Conservation (phyloP, 2,113 vertebrate genomes). For the Percopsis transmontana region DNA sequence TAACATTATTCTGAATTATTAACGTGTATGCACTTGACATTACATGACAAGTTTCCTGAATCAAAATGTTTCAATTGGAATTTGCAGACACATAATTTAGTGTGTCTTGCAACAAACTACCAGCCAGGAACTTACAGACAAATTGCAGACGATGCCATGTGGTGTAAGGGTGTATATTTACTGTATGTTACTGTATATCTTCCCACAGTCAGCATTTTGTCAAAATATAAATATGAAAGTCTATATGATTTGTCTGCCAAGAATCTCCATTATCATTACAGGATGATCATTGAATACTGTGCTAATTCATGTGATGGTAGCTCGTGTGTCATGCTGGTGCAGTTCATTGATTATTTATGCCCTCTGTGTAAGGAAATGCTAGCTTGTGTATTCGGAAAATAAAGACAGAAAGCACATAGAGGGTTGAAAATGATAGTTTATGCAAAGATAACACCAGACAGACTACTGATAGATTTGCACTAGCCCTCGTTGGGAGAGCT, state of each 20-base stretch:
- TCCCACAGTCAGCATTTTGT: neutral
- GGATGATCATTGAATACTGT: neutral
- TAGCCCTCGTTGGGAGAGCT: neutral
- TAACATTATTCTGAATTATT: too few relatives aligned
- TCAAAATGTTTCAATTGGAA: too few relatives aligned
- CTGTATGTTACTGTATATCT: neutral
- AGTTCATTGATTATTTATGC: slow-evolving; percentile 80
- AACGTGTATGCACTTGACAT: too few relatives aligned
- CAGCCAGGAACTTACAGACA: neutral
- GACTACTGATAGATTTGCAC: neutral
- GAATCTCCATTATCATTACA: slow-evolving; percentile 6
- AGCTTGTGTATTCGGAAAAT: slow-evolving; percentile 34
- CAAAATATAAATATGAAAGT: neutral
- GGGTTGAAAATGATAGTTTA: neutral
- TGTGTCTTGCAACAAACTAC: neutral
- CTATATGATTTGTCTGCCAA: neutral
- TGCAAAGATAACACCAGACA: neutral
- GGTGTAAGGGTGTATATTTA: neutral
- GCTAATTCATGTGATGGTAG: slow-evolving; percentile 15
- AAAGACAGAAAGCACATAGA: slow-evolving; percentile 5
- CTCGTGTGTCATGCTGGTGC: slow-evolving; percentile 67
- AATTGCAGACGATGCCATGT: neutral
- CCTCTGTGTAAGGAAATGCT: slow-evolving; percentile 52
- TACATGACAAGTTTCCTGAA: too few relatives aligned
- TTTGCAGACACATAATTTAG: neutral